Evolutionary conservation across 2,113 vertebrate genomes (phyloP), one percentile per base, ranked within the genome.

Genomic region (Grallaria varia): DNA sequence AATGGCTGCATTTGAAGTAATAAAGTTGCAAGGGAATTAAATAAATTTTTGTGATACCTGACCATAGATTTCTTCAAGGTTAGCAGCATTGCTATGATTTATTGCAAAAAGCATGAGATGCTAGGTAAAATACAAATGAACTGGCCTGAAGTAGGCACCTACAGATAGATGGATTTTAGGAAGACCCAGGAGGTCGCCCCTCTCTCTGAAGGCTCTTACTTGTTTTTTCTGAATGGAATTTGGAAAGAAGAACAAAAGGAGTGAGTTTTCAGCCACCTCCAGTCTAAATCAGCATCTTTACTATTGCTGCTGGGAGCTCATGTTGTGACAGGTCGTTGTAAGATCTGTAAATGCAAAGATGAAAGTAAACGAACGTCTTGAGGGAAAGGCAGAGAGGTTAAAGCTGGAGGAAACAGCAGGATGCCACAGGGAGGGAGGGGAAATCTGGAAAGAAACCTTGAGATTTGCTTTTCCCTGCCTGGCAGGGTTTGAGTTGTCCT

Each of bases 171-270:
- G 73, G 55, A 75, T 87, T 94, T 91, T 28, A 42, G n/a, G 9
- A 89, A 90, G 73, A 49, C 42, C 55, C 47, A 56, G 71, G 62
- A 74, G 47, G 69, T 80, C 83, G 53, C 35, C 28, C 40, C 35
- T 74, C n/a, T 82, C 49, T 47, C 67, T 81, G 55, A 62, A 90
- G 84, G 83, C 24, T 58, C 68, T 71, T 49, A 49, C 27, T 87
- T 17, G 50, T 93, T 76, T 44, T 83, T 81, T 94, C n/a, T 81
- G 66, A 81, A 25, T 5, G 3, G 25, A 24, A 73, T 94, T 84
- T 81, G 27, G 19, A 95, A 94, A 78, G 39, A 79, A 74, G 39
- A 94, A 82, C 90, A 90, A 95, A 95, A 93, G 47, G n/a, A 89
- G 10, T 23, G 35, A 83, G 64, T 64, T 93, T 89, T 82, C 84